These are phyloP conservation scores for Mylabris phalerata DNA, from an alignment of 1,140 invertebrate genomes.

Conservation along the genomic window DNA sequence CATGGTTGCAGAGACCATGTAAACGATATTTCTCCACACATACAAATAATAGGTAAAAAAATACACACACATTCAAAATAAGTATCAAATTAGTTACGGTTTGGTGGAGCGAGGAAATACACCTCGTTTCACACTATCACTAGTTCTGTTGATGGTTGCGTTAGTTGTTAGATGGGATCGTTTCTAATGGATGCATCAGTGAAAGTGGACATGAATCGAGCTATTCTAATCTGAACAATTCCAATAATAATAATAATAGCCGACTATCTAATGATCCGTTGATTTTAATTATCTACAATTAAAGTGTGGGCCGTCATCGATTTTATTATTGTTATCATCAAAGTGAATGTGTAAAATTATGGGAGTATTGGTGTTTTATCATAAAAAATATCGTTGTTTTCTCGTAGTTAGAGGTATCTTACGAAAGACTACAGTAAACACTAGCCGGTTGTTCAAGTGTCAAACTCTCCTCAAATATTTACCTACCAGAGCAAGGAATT, in stretches of 20 bases:
- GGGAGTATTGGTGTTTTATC: too few species aligned
- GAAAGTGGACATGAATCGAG: slow-evolving; percentile 11
- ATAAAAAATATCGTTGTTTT: too few species aligned
- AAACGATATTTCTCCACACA: slow-evolving; percentile 31
- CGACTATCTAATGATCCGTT: not conserved
- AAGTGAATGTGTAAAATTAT: too few species aligned
- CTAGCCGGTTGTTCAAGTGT: slow-evolving; percentile 13
- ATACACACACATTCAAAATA: slow-evolving; percentile 27
- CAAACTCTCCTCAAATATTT: slow-evolving; percentile 5
- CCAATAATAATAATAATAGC: slow-evolving; percentile 5
- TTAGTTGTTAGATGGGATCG: not conserved
- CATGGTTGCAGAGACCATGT: slow-evolving; percentile 29
- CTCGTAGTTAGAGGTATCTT: too few species aligned
- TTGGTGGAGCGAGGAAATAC: slow-evolving; percentile 37
- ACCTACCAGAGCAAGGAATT: slow-evolving; percentile 10
- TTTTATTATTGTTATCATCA: too few species aligned
- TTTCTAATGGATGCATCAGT: slow-evolving; percentile 12
- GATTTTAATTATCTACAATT: too few species aligned
- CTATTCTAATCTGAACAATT: not conserved
- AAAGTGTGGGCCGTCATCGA: too few species aligned
- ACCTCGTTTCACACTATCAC: slow-evolving; percentile 39
- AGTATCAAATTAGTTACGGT: slow-evolving; percentile 38
- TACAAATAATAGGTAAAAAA: too few species aligned
- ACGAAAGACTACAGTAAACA: not conserved
- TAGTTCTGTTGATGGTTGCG: slow-evolving; percentile 13